phyloP scores from a whole-genome alignment of 2,888 invertebrate species.

The Drosophila lacicola region DNA sequence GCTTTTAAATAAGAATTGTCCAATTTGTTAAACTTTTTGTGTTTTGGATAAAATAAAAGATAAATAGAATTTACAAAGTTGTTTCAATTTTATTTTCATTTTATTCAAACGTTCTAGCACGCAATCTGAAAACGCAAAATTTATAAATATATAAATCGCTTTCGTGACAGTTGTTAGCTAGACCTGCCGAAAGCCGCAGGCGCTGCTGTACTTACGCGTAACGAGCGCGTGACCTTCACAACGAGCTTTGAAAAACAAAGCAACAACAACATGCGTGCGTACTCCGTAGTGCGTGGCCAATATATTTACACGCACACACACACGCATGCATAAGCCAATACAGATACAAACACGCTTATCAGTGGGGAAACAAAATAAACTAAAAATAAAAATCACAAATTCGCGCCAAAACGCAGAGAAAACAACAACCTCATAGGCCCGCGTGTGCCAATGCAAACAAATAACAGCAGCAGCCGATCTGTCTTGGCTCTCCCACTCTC shows the following conservation, averaged over 20 bases:
- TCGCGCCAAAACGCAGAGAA: constrained; percentile 66
- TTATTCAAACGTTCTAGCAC: too few relatives aligned
- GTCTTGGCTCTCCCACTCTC: constrained; percentile 7
- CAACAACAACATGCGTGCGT: constrained; percentile 53
- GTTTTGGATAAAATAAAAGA: too few relatives aligned
- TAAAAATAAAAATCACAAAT: constrained; percentile 67
- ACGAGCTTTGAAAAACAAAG: constrained; percentile 65
- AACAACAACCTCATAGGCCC: constrained; percentile 37
- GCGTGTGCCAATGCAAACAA: constrained; percentile 52
- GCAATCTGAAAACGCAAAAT: background rate
- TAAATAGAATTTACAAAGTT: too few relatives aligned
- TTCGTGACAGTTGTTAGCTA: constrained; percentile 10
- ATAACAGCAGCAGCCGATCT: constrained; percentile 23
- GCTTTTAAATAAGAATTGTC: too few relatives aligned
- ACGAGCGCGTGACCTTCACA: constrained; percentile 68
- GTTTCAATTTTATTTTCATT: too few relatives aligned
- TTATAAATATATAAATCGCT: background rate
- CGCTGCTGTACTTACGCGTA: constrained; percentile 70
- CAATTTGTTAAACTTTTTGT: too few relatives aligned
- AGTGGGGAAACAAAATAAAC: constrained; percentile 48
- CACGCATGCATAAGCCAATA: constrained; percentile 8
- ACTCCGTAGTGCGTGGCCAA: constrained; percentile 43
- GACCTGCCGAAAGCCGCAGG: constrained; percentile 38
- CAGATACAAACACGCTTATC: constrained; percentile 53
- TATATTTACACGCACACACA: constrained; percentile 17